Evolutionary conservation across 2,113 vertebrate species (phyloP), one percentile per base, ranked within the genome.

Genomic region (Mohoua ochrocephala): DNA sequence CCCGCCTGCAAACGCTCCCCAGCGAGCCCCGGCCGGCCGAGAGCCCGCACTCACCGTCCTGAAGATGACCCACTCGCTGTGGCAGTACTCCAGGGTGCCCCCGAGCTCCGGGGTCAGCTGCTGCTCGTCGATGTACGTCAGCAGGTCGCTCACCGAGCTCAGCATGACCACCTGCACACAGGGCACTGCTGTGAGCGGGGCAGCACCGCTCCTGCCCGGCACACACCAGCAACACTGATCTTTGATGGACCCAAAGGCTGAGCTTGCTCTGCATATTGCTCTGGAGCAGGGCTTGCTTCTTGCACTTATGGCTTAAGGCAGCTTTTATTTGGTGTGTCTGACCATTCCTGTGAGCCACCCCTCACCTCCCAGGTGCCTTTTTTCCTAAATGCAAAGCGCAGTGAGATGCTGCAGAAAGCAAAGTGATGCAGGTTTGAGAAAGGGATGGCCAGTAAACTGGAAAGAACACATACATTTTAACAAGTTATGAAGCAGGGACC

Each of bases 61-160:
- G 97, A 99, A 98, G 97, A 99, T 97, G 94, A 99, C 98, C 99
- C 99, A 99, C 98, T 99, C 99, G 79, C 99, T 99, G 89, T 99
- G 99, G 96, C 98, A 99, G 95, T 99, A 99, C 91, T 99, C 99
- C 96, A 99, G 98, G 42, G 99, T 99, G 96, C 99, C 99, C 92
- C 99, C 99, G 31, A 99, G 99, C 97, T 99, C 99, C 0, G 99
- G 98, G 28, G 99, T 99, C 87, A 99, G 96, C 45, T 99, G 99
- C 95, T 99, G 99, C 91, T 99, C 99, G 71, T 99, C 98, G 47
- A 99, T 99, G 97, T 99, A 99, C 4, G 94, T 98, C 97, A 99
- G 98, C 83, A 99, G 97, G 95, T 99, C 99, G 17, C 99, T 99
- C 94, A 99, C 99, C 9, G 99, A 99, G 97, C 99, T 99, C 97